Base-by-base conservation (phyloP, 2,113 vertebrate genomes). In the Pelecanus crispus region DNA sequence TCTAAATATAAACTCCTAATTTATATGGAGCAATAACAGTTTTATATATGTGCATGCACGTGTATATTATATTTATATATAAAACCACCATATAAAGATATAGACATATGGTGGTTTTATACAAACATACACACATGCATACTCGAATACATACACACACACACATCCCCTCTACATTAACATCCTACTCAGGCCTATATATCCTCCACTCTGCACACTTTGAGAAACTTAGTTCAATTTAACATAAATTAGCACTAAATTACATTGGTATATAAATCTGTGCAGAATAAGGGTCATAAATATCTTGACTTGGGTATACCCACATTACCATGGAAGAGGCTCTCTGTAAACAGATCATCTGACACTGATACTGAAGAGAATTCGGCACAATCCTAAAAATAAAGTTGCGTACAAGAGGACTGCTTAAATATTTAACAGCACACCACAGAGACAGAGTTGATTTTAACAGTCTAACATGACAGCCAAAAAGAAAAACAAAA, bases 361-460 rank as follows among this genome's bases (percentile, higher is more conserved):
- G 67, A 88, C n/a, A 78, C 31, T 3, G 24, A 63, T 40, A 75
- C 14, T 70, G 29, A 81, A 85, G 36, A 81, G 44, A 92, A 95
- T 80, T 72, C 18, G 24, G 58, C 53, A 82, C 50, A 91, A 90
- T 42, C 58, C 81, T 95, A 85, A 84, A 95, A 87, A 79, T 70
- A 93, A 96, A 88, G 53, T 29, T 58, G 50, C 42, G 26, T 58
- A 58, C n/a, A 63, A 78, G n/a, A 91, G 7, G 17, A 42, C 61
- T 81, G 50, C 63, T 70, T 83, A 83, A 93, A 92, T 73, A 92
- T 77, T 95, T 77, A 94, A 72, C 24, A 85, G 44, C 63, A 86
- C 38, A 70, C 26, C 47, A 71, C 20, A 89, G 21, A 74, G 7
- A 81, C 3, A 44, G 13, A 20, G 63, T n/a, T 82, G 45, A 82